phyloP scores from a whole-genome alignment of 2,888 invertebrate species.

The Agrilus biguttatus region DNA sequence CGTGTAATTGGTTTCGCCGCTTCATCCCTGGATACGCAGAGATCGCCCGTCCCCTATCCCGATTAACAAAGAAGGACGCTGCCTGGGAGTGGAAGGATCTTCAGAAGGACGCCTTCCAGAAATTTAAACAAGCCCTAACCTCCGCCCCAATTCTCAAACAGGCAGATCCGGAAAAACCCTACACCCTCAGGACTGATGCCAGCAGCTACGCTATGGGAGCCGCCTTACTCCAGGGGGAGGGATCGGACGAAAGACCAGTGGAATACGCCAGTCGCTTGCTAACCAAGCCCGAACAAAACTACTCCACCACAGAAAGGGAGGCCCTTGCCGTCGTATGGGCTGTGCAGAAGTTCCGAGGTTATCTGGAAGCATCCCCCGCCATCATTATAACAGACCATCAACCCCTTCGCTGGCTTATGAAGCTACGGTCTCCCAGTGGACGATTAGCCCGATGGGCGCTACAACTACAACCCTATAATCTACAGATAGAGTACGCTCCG shows the following conservation, averaged over 20 bases:
- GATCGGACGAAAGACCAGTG: slow-evolving; percentile 10
- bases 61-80: slow-evolving; percentile 8
- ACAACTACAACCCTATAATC: slow-evolving; percentile 2
- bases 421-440: slow-evolving; percentile 6
- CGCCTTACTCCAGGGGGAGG: slow-evolving; percentile 11
- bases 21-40: slow-evolving; percentile 10
- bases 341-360: slow-evolving; percentile 25
- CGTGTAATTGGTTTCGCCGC: slow-evolving; percentile 10
- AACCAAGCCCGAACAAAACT: slow-evolving; percentile 13
- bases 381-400: slow-evolving; percentile 29
- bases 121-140: slow-evolving; percentile 11
- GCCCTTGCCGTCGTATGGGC: slow-evolving; percentile 18
- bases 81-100: slow-evolving; percentile 5
- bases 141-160: slow-evolving; percentile 13
- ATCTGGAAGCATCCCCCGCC: slow-evolving; percentile 23
- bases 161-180: slow-evolving; percentile 10
- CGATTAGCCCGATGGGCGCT: slow-evolving; percentile 4
- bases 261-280: slow-evolving; percentile 17
- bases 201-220: slow-evolving; percentile 14
- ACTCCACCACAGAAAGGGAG: slow-evolving; percentile 14
- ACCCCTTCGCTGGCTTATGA: slow-evolving; percentile 29
- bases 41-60: slow-evolving; percentile 8
- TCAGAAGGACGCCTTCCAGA: slow-evolving; percentile 10
- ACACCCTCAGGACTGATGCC: slow-evolving; percentile 15
- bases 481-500: slow-evolving; percentile 2